Percentiles rank a stretch among this genome's conserved stretches.
These are phyloP conservation scores for Buceros bicornis DNA, from an alignment of 2,797 vertebrate species.

Conservation along the genomic window DNA sequence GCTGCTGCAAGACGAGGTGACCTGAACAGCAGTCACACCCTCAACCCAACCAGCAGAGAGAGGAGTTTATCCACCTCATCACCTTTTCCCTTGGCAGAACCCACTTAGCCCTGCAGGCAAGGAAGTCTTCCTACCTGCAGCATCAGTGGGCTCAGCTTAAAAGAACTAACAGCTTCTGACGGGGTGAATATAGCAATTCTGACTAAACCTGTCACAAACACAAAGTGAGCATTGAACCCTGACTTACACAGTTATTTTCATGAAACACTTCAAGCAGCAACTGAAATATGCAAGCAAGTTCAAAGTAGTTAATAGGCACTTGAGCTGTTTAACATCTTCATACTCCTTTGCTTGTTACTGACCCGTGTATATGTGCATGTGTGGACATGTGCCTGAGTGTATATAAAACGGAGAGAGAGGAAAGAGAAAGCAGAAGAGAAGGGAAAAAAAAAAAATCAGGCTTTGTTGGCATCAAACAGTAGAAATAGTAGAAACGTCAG, in stretches of 20 bases:
- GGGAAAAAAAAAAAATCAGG: no score
- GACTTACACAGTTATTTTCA: not conserved
- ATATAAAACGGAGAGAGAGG: not conserved
- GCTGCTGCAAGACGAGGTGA: not conserved
- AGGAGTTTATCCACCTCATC: not conserved
- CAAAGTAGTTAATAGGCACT: not conserved
- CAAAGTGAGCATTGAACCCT: not conserved
- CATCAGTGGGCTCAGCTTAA: not conserved
- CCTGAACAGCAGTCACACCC: not conserved
- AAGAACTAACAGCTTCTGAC: slow-evolving; percentile 19
- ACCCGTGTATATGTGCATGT: not conserved
- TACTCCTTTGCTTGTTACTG: not conserved
- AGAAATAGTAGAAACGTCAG: not conserved
- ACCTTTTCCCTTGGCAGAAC: not conserved
- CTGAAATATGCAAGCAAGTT: not conserved
- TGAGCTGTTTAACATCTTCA: not conserved
- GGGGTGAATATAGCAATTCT: not conserved
- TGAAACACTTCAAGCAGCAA: slow-evolving; percentile 7
- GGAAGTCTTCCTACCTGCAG: not conserved
- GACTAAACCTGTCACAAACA: not conserved
- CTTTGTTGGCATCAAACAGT: not conserved
- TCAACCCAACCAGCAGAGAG: not conserved
- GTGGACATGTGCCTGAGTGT: not conserved
- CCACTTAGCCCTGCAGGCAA: not conserved
- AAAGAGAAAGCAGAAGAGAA: no score